Percentiles rank a stretch among this genome's conserved stretches.
Evolutionary conservation across 2,797 vertebrate genomes (phyloP).

Genomic region (Chaunax sp.): DNA sequence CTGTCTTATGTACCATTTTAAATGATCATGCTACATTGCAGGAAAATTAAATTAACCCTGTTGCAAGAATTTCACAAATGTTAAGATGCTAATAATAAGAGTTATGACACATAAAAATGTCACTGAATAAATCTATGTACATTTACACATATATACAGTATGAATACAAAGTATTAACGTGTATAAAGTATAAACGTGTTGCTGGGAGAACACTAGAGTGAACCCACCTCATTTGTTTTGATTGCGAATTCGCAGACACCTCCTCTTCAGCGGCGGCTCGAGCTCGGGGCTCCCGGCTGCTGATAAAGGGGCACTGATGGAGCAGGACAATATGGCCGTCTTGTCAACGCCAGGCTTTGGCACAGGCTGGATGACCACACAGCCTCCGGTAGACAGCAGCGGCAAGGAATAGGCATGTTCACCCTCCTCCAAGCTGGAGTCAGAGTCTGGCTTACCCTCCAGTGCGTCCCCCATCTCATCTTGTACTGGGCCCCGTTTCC

Average conservation of each 20-base stretch:
- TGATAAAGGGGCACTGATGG: conserved; percentile 91
- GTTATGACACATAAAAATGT: not conserved
- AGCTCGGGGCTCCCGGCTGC: conserved; percentile 92
- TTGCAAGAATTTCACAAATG: not conserved
- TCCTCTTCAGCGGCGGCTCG: conserved; percentile 97
- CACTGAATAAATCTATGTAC: no score
- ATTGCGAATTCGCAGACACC: conserved; percentile 99
- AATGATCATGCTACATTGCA: not conserved
- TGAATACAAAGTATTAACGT: no score
- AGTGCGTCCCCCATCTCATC: conserved; percentile 83
- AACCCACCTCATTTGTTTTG: conserved; percentile 94
- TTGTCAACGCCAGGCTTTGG: conserved; percentile 96
- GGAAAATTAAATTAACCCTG: no score
- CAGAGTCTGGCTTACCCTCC: conserved; percentile 90
- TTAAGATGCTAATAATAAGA: not conserved
- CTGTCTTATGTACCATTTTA: not conserved
- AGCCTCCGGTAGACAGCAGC: conserved; percentile 93
- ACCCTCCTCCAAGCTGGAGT: conserved; percentile 89
- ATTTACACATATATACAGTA: no score
- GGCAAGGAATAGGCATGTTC: conserved; percentile 96
- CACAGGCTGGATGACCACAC: conserved; percentile 97
- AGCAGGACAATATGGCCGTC: conserved; percentile 91
- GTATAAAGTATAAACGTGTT: no score
- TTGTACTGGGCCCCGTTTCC: conserved; percentile 87
- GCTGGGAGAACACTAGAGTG: not conserved